A percentile compares a stretch with the other conserved stretches of the same genome.
phyloP scores from a whole-genome alignment of 37 sponge, comb jelly and placozoan genomes.

The Beroe forskalii region DNA sequence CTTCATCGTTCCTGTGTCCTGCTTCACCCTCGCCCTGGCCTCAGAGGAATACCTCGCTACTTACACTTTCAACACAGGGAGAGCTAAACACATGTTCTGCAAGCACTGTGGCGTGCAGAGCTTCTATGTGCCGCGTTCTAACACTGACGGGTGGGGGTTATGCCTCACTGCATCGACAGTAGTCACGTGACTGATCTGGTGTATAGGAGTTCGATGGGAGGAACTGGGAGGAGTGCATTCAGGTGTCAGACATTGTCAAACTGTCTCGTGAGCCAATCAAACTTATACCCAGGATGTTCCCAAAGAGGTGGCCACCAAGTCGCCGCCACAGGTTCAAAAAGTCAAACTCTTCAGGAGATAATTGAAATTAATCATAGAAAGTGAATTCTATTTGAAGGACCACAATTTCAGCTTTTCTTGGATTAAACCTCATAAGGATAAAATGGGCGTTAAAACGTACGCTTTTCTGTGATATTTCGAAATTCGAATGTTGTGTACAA shows the following conservation, averaged over 20 bases:
- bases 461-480: too few species aligned
- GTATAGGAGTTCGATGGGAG: conserved; percentile 76
- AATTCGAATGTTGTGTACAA: background rate
- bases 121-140: conserved; percentile 93
- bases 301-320: background rate
- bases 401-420: too few species aligned
- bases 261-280: background rate
- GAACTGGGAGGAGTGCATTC: conserved; percentile 80
- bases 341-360: background rate
- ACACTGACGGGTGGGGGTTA: conserved; percentile 87
- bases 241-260: background rate
- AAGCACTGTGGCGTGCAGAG: conserved; percentile 89
- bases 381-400: background rate
- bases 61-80: conserved; percentile 89
- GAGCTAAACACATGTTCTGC: conserved; percentile 93
- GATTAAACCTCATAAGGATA: too few species aligned
- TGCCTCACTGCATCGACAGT: conserved; percentile 76
- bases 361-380: background rate
- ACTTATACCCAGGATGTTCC: too few species aligned
- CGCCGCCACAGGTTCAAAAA: background rate
- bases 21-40: conserved; percentile 77
- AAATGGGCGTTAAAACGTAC: too few species aligned
- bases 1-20: conserved; percentile 83
- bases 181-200: conserved; percentile 70
- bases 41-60: conserved; percentile 71